Percentiles rank a stretch among this genome's conserved stretches.
Evolutionary conservation across 2,888 invertebrate genomes (phyloP).

Genomic region (Abrostola tripartita): DNA sequence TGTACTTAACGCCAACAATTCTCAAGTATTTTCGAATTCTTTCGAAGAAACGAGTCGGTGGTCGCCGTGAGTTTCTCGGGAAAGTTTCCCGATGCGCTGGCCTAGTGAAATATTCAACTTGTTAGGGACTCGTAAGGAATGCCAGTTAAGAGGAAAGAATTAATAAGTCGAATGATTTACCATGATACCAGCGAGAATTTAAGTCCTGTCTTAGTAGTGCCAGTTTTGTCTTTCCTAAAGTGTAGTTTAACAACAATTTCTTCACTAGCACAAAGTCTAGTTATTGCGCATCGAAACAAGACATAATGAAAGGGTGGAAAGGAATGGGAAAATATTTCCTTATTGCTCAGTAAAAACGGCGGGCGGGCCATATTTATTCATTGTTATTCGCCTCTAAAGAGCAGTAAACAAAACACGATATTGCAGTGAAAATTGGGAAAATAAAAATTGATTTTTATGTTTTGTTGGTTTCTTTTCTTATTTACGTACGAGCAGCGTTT

Average conservation of each 20-base stretch:
- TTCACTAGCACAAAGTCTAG: conserved; percentile 20
- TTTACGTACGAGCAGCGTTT: conserved; percentile 51
- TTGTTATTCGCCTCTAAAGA: conserved; percentile 44
- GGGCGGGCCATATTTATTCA: conserved; percentile 32
- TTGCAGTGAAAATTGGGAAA: conserved; percentile 31
- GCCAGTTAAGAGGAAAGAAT: conserved; percentile 58
- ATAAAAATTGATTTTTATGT: conserved; percentile 36
- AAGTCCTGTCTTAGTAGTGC: too few species aligned
- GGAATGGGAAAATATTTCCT: conserved; percentile 33
- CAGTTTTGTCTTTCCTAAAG: conserved; percentile 6
- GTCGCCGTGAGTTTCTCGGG: conserved; percentile 61
- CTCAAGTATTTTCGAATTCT: conserved; percentile 67
- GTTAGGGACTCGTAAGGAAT: conserved; percentile 63
- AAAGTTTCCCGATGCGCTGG: conserved; percentile 66
- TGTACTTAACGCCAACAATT: conserved; percentile 55
- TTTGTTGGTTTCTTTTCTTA: conserved; percentile 30
- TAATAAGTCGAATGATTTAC: conserved; percentile 46
- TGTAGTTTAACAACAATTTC: conserved; percentile 18
- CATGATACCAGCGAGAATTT: too few species aligned
- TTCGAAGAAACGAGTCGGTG: conserved; percentile 52
- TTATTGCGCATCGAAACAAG: conserved; percentile 27
- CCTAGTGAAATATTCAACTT: conserved; percentile 73
- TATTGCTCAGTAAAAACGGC: conserved; percentile 25
- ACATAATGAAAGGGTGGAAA: conserved; percentile 24
- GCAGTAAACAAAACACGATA: conserved; percentile 42